Evolutionary conservation across 2,797 vertebrate genomes (phyloP), one percentile per base, ranked within the genome.

Genomic region (Pantherophis vulpinus): DNA sequence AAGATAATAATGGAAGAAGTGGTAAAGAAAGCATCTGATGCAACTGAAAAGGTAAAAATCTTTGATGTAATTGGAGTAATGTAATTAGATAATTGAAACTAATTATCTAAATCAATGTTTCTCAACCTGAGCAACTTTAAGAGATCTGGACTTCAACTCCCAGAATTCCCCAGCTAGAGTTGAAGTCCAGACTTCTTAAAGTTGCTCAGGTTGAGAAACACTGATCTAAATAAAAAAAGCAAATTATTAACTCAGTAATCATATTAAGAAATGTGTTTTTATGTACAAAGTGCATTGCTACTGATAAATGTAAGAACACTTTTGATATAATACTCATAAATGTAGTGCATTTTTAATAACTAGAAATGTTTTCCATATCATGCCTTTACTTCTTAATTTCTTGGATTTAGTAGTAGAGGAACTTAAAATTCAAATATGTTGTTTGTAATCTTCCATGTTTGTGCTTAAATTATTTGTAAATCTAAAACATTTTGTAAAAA

Each of bases 1-100:
- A 97, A 95, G 87, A 96, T 99, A 14, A 98, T 99, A 92, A 97
- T 99, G 97, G 97, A 98, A 93, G 98, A 98, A 42, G 96, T 98
- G 25, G 96, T 99, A 89, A 97, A 96, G 96, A 99, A 98, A 94
- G 98, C 98, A 1, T 97, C 97, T 2, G 97, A 98, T 92, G 92
- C 98, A 79, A 97, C 92, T 66, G 97, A 98, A 95, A 99, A 99
- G 98, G 98, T 98, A 97, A 92, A 87, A 86, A 95, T 94, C 47
- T 5, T 3, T 37, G 20, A 37, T 51, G 58, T 25, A 18, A 92
- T 66, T 95, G 29, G 91, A 93, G 37, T 61, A 89, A 91, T 91
- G 96, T 93, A 42, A 42, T 42, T 42, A 42, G 37, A 42, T 42
- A 32, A 10, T 42, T 94, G 37, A 90, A 42, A 79, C 3, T 42